phyloP scores from a whole-genome alignment of 1,140 invertebrate genomes.

The Leptinotarsa undecemlineata region DNA sequence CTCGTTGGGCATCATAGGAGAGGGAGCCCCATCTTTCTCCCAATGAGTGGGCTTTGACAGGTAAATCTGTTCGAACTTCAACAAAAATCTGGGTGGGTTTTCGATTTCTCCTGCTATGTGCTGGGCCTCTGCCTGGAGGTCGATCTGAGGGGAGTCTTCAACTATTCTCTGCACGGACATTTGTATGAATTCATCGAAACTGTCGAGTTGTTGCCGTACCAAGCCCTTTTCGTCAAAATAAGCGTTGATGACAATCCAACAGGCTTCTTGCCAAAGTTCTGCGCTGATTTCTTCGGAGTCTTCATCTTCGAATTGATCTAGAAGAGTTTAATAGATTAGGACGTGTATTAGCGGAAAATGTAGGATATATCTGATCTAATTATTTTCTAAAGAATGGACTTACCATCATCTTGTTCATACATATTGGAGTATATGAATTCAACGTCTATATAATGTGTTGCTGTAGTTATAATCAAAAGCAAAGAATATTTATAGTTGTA shows the following conservation, averaged over 20 bases:
- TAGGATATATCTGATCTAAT: background rate
- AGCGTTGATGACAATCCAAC: conserved; percentile 99
- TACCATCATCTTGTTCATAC: conserved; percentile 54
- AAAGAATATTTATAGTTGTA: too few relatives aligned
- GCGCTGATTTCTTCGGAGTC: conserved; percentile 89
- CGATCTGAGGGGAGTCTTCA: conserved; percentile 96
- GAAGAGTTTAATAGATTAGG: too few relatives aligned
- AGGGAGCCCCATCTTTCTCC: conserved; percentile 98
- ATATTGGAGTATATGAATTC: conserved; percentile 30
- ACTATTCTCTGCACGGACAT: conserved; percentile 99
- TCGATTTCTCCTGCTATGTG: conserved; percentile 92
- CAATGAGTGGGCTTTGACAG: conserved; percentile 98
- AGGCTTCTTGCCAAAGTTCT: conserved; percentile 98
- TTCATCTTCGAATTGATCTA: conserved; percentile 74
- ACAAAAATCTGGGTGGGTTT: conserved; percentile 84
- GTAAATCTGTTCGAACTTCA: conserved; percentile 99
- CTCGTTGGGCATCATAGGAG: conserved; percentile 99
- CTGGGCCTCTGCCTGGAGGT: conserved; percentile 96
- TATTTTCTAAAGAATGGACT: conserved; percentile 13
- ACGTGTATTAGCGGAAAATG: conserved; percentile 7
- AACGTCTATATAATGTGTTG: background rate
- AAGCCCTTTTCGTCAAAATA: conserved; percentile 99
- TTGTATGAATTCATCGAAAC: conserved; percentile 99
- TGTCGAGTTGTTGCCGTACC: conserved; percentile 97
- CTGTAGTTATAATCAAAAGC: too few relatives aligned